phyloP scores from a whole-genome alignment of 2,888 invertebrate species.

The Thelaira solivaga region DNA sequence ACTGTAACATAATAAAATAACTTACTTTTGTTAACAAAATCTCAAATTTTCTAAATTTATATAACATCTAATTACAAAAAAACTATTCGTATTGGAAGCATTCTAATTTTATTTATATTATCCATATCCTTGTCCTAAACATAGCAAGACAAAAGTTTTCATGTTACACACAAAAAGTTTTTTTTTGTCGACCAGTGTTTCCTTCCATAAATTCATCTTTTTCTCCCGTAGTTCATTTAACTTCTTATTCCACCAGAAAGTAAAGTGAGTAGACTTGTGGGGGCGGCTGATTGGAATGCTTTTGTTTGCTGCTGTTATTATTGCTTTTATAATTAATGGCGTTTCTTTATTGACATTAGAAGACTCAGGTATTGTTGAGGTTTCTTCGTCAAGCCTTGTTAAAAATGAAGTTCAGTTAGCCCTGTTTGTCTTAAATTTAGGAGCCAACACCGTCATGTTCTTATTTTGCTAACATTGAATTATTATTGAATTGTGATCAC shows the following conservation, averaged over 20 bases:
- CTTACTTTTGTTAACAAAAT: too few relatives aligned
- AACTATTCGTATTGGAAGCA: too few relatives aligned
- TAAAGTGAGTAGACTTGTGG: neutral
- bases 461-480: too few relatives aligned
- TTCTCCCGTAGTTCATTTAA: neutral
- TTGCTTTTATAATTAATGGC: neutral
- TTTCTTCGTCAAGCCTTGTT: neutral
- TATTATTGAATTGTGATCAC: too few relatives aligned
- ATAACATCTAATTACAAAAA: too few relatives aligned
- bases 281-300: neutral
- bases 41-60: too few relatives aligned
- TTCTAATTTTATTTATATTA: too few relatives aligned
- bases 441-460: too few relatives aligned
- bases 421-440: neutral
- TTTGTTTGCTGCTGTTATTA: neutral
- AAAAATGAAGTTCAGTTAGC: neutral
- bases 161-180: too few relatives aligned
- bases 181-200: neutral
- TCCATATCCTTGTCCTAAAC: too few relatives aligned
- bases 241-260: slow-evolving; percentile 24
- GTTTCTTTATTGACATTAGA: neutral
- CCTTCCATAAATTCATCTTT: neutral
- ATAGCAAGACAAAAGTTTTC: too few relatives aligned
- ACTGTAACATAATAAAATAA: too few relatives aligned
- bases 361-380: neutral